Evolutionary conservation across 2,888 invertebrate genomes (phyloP), one percentile per base, ranked within the genome.

Genomic region (Eilema griseolum): DNA sequence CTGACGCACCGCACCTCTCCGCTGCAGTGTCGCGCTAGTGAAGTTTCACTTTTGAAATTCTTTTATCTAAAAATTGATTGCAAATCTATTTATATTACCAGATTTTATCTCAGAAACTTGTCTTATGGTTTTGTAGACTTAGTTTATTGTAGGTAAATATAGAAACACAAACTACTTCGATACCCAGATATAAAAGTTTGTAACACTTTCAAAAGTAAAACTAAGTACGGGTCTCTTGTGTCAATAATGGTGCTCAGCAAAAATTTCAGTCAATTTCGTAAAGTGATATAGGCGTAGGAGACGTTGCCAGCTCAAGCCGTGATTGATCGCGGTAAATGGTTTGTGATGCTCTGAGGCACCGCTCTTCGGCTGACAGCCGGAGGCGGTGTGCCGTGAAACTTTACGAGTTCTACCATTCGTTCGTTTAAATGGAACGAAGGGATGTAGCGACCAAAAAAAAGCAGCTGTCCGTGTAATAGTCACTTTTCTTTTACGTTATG

Each of bases 271-370:
- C 88, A 87, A 89, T 90, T 88, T 87, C 83, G 84, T 86, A 88
- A 91, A 91, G 90, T 89, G 89, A 89, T 90, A 88, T 86, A 89
- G 87, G 87, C 87, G 81, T 81, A 76, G 80, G 82, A 88, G 89
- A 87, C 85, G 84, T 79, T 80, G 80, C 82, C 81, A 83, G 83
- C 84, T 85, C 83, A 83, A 72, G 71, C 72, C 80, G 90, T 92
- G 92, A 92, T 92, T 92, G 92, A 92, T 92, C 86, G 89, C 85
- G 85, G 91, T 88, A 91, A 92, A 91, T 91, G 90, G 90, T 85
- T 89, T 86, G 90, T 90, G 89, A 88, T 87, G 84, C 83, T 83
- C 79, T 74, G 73, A 78, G 77, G 75, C 81, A 74, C 67, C 72
- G 79, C 76, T 80, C 77, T 72, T 77, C 74, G 75, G 75, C 80